Conservation (phyloP, 2,888 invertebrate genomes). For the Diachrysia chrysitis region DNA sequence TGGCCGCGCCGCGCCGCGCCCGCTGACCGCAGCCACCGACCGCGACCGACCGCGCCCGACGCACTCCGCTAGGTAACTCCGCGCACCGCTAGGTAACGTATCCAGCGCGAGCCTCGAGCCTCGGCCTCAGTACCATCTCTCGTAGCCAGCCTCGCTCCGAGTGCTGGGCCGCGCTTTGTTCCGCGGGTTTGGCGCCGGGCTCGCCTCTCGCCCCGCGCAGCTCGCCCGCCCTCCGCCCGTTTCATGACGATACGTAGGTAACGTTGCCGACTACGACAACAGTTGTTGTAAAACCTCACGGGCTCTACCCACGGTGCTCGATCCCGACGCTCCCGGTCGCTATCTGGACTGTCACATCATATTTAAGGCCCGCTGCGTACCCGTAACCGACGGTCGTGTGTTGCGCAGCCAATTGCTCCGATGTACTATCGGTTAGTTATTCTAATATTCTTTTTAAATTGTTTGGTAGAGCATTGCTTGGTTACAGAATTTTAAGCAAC, state of each 20-base stretch:
- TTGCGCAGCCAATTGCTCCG: constrained; percentile 86
- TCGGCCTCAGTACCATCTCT: constrained; percentile 46
- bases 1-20: constrained; percentile 83
- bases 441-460: constrained; percentile 51
- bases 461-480: constrained; percentile 53
- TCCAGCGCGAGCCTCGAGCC: constrained; percentile 50
- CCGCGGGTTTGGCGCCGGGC: constrained; percentile 66
- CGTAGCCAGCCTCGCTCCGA: constrained; percentile 40
- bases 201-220: constrained; percentile 62
- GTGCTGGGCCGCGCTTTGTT: constrained; percentile 72
- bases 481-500: constrained; percentile 50
- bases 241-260: constrained; percentile 80
- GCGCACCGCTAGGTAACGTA: constrained; percentile 76
- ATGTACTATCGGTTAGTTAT: constrained; percentile 85
- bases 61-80: constrained; percentile 52
- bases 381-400: constrained; percentile 79
- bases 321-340: constrained; percentile 61
- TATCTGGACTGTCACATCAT: constrained; percentile 67
- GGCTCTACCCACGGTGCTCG: constrained; percentile 59
- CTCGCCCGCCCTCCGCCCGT: constrained; percentile 67
- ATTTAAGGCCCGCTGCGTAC: constrained; percentile 68
- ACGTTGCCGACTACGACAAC: constrained; percentile 74
- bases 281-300: constrained; percentile 67
- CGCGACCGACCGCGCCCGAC: constrained; percentile 74
- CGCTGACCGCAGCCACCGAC: constrained; percentile 79